Conservation (phyloP, 1,140 invertebrate genomes). For the Drosophila cardini region DNA sequence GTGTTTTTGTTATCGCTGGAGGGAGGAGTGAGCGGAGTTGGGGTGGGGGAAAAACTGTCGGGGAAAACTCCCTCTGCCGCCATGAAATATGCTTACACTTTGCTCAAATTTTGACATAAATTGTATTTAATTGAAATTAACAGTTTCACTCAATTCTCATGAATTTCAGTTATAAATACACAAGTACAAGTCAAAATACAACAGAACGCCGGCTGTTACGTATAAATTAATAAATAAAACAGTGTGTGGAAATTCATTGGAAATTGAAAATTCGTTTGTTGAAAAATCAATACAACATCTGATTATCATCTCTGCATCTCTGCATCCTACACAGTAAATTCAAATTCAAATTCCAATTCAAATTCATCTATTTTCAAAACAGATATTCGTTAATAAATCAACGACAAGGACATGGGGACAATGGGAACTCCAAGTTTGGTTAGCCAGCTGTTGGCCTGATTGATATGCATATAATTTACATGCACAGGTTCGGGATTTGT, state of each 20-base stretch:
- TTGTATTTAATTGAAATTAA: constrained; percentile 77
- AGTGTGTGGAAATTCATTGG: constrained; percentile 39
- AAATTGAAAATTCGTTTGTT: constrained; percentile 41
- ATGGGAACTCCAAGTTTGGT: neutral
- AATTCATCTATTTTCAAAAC: constrained; percentile 16
- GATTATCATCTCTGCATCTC: constrained; percentile 19
- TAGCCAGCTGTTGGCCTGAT: constrained; percentile 46
- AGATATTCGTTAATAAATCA: constrained; percentile 48
- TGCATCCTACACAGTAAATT: constrained; percentile 6
- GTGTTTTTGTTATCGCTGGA: constrained; percentile 19
- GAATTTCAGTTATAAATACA: constrained; percentile 5
- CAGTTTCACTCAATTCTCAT: constrained; percentile 27
- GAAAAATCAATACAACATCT: constrained; percentile 67
- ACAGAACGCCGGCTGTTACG: constrained; percentile 3
- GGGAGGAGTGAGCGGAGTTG: neutral
- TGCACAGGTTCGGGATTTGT: constrained; percentile 25
- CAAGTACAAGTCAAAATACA: neutral
- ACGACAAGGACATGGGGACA: neutral
- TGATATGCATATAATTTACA: constrained; percentile 52
- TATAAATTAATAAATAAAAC: constrained; percentile 53
- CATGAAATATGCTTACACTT: constrained; percentile 74
- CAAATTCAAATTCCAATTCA: constrained; percentile 44
- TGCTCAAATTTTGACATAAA: constrained; percentile 62
- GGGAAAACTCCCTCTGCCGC: constrained; percentile 21
- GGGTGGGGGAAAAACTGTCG: neutral